Evolutionary conservation across 2,888 invertebrate genomes (phyloP), one percentile per base, ranked within the genome.

Genomic region (Rotaria macrura): DNA sequence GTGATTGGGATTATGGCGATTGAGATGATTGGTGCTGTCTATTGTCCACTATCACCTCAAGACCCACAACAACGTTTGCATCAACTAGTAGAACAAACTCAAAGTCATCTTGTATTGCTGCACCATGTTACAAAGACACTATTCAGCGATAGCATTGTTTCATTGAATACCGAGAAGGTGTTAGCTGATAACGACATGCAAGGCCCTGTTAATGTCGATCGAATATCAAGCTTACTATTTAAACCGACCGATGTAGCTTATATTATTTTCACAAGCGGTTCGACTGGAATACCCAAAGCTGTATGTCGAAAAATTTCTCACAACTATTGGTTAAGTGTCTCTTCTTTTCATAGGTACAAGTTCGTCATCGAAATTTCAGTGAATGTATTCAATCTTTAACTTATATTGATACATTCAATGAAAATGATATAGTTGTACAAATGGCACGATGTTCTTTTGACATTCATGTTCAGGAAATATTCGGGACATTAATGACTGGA

Each of bases 131-230:
- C 65, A 20, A 0, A 34, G 34, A 20, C 29, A 6, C 9, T 14
- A 17, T 34, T 65, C 1, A 65, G 6, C 17, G 20, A 65, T 34
- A 6, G 14, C 14, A 4, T 14, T 34, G 2, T 7, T 65, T 14
- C 2, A 65, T 6, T 65, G 12, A 6, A 65, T 17, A 65, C 34
- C 1, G 65, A 65, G 14, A 2, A 29, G 14, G 14, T 65, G 1
- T 1, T 65, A 12, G 14, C 4, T 29, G 5, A 3, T 20, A 1
- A 9, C 0, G 2, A 34, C 4, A 9, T 65, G 2, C 0, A 14
- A 14, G 2, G 34, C 14, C 14, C 29, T 65, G 23, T 7, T 9
- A 34, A 65, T 34, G 1, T 65, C 14, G 34, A 65, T 65, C 65
- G 34, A 34, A 12, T 65, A 0, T 65, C 65, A 34, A 17, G 6